These are phyloP conservation scores for Aporrectodea caliginosa DNA, from an alignment of 1,140 invertebrate genomes.

Conservation along the genomic window DNA sequence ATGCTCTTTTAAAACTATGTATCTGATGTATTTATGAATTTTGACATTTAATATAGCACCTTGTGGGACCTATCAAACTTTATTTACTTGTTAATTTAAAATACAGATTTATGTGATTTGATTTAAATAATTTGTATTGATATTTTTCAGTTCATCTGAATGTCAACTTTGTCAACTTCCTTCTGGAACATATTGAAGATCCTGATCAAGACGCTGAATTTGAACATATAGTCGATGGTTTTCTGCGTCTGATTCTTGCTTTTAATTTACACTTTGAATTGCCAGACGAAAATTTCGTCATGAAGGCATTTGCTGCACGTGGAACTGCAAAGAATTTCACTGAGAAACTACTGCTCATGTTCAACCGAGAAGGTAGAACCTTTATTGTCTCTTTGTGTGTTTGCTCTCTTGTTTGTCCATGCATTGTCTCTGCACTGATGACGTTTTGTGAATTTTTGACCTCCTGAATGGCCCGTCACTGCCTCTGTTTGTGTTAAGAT, in stretches of 20 bases:
- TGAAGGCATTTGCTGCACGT: conserved; percentile 68
- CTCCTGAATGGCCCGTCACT: too few species aligned
- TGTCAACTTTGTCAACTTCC: conserved; percentile 70
- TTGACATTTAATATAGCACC: too few species aligned
- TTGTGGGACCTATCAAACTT: too few species aligned
- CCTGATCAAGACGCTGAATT: conserved; percentile 64
- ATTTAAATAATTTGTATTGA: too few species aligned
- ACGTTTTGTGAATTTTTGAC: too few species aligned
- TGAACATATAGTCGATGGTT: conserved; percentile 74
- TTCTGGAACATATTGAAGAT: conserved; percentile 75
- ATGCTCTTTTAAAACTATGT: too few species aligned
- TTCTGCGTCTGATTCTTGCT: conserved; percentile 76
- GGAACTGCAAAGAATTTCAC: conserved; percentile 78
- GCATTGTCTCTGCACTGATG: too few species aligned
- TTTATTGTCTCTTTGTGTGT: not conserved
- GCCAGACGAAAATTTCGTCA: conserved; percentile 67
- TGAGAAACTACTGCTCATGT: conserved; percentile 77
- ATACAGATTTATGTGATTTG: too few species aligned
- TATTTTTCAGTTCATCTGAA: conserved; percentile 72
- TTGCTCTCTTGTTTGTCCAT: too few species aligned
- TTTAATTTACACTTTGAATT: conserved; percentile 79
- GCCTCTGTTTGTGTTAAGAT: too few species aligned
- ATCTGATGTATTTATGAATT: too few species aligned
- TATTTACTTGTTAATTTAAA: too few species aligned
- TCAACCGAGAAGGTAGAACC: conserved; percentile 79